Percentiles rank a stretch among this genome's conserved stretches.
phyloP scores from a whole-genome alignment of 2,888 invertebrate species.

The Sabatieria punctata region DNA sequence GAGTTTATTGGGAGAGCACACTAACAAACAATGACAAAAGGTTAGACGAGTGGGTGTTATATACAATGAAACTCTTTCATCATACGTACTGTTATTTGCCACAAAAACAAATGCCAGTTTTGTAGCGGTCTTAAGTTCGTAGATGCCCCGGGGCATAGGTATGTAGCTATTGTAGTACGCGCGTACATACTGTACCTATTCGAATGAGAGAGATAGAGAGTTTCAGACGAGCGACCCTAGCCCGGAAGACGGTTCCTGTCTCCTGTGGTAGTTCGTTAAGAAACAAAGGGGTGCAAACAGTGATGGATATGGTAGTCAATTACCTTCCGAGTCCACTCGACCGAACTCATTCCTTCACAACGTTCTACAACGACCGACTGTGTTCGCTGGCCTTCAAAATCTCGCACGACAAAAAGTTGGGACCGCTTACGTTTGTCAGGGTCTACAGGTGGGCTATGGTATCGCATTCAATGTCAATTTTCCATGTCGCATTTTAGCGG shows the following conservation, averaged over 20 bases:
- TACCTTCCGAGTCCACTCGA: conserved; percentile 67
- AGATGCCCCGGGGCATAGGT: too few species aligned
- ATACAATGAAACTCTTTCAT: too few species aligned
- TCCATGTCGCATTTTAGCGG: conserved; percentile 3
- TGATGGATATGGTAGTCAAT: conserved; percentile 69
- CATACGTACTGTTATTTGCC: too few species aligned
- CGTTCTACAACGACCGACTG: conserved; percentile 44
- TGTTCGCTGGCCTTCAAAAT: conserved; percentile 81
- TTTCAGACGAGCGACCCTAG: conserved; percentile 48
- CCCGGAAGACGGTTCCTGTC: conserved; percentile 51
- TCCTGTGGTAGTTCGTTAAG: conserved; percentile 80
- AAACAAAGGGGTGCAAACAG: conserved; percentile 72
- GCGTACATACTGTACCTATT: too few species aligned
- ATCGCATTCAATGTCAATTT: too few species aligned
- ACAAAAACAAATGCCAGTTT: too few species aligned
- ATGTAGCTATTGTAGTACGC: too few species aligned
- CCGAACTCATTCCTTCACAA: conserved; percentile 41
- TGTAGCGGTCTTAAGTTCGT: too few species aligned
- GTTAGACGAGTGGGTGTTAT: too few species aligned
- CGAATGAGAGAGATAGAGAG: too few species aligned
- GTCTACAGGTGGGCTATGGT: conserved; percentile 45
- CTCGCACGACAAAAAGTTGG: conserved; percentile 69
- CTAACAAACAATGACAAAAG: too few species aligned
- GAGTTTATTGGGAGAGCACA: too few species aligned
- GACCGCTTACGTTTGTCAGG: conserved; percentile 66